Evolutionary conservation across 2,113 vertebrate species (phyloP).

Genomic region (Thamnophis sirtalis): DNA sequence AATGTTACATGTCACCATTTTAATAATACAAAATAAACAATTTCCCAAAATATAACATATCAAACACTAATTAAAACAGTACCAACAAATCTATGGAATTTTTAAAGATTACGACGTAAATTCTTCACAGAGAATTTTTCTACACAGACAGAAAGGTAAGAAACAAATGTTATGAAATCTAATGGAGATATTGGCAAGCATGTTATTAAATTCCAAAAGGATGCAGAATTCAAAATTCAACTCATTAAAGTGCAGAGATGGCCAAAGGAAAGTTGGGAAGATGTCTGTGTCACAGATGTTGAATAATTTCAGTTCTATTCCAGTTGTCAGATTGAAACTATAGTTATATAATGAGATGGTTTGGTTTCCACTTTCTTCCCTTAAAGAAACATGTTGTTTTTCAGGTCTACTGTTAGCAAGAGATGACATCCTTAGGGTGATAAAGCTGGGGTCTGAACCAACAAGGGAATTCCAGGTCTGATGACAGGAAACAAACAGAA

Average conservation of each 20-base stretch:
- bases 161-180: not conserved
- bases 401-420: not conserved
- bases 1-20: not conserved
- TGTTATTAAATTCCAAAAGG: not conserved
- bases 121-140: not conserved
- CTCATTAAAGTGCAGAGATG: not conserved
- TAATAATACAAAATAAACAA: not conserved
- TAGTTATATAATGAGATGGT: not conserved
- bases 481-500: not conserved
- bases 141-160: not conserved
- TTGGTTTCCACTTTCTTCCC: not conserved
- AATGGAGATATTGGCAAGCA: not conserved
- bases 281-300: not conserved
- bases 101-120: not conserved
- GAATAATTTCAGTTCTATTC: not conserved
- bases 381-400: not conserved
- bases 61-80: not conserved
- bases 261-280: not conserved
- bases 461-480: not conserved
- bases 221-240: not conserved
- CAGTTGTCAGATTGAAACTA: not conserved
- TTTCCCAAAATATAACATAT: not conserved
- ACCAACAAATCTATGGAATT: not conserved
- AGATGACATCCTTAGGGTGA: not conserved
- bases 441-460: not conserved